Conservation (phyloP, 2,888 invertebrate genomes). For the Leptothorax acervorum region DNA sequence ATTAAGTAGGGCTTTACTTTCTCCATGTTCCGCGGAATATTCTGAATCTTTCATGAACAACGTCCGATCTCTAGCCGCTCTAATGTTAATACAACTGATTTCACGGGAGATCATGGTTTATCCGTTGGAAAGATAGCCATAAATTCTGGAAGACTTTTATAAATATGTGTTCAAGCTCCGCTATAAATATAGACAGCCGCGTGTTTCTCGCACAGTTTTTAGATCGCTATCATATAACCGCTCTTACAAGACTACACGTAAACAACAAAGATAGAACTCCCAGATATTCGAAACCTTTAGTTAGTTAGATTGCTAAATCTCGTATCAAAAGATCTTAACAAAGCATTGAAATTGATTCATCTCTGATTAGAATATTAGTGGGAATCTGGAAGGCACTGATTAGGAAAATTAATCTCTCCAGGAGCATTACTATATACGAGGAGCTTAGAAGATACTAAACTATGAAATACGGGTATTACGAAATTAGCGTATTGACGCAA, state of each 20-base stretch:
- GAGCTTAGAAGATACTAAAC: background rate
- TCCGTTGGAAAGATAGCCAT: background rate
- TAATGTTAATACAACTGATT: slow-evolving; percentile 12
- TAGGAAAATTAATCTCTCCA: background rate
- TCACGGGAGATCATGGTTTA: background rate
- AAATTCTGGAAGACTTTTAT: slow-evolving; percentile 28
- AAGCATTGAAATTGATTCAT: background rate
- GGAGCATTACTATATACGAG: background rate
- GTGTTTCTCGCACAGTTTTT: background rate
- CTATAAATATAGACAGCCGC: slow-evolving; percentile 18
- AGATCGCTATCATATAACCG: background rate
- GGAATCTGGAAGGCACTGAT: background rate
- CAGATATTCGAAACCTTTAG: background rate
- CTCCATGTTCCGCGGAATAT: background rate
- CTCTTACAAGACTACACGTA: background rate
- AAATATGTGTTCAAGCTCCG: slow-evolving; percentile 19
- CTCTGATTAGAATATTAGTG: background rate
- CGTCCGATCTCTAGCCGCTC: background rate
- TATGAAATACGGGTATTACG: background rate
- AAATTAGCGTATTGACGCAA: background rate
- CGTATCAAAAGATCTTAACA: background rate
- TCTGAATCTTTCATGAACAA: slow-evolving; percentile 15
- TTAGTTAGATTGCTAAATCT: background rate
- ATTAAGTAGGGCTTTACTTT: background rate
- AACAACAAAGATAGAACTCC: background rate